Evolutionary conservation across 2,888 invertebrate species (phyloP).

Genomic region (Eilema griseolum): DNA sequence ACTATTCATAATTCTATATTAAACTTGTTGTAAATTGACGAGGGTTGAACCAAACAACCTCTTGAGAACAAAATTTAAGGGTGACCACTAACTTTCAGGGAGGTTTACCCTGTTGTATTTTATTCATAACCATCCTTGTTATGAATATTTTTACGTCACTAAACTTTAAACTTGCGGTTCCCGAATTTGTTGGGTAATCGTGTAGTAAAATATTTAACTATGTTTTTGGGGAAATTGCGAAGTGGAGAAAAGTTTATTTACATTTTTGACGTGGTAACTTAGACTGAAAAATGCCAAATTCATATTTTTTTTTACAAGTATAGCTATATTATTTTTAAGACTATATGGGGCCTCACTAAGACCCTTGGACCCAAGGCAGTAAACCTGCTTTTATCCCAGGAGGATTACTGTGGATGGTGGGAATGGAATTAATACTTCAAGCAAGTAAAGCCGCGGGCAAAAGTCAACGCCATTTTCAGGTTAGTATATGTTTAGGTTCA

Average conservation of each 20-base stretch:
- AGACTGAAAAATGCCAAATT: background rate
- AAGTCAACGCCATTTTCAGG: too few relatives aligned
- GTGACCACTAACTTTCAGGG: slow-evolving; percentile 34
- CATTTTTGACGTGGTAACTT: background rate
- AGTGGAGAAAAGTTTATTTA: background rate
- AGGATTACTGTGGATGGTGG: too few relatives aligned
- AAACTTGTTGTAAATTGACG: slow-evolving; percentile 7
- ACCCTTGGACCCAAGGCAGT: too few relatives aligned
- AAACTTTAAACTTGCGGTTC: slow-evolving; percentile 41
- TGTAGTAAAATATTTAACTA: slow-evolving; percentile 20
- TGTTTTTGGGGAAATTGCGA: slow-evolving; percentile 1
- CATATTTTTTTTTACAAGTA: background rate
- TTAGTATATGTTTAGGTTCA: too few relatives aligned
- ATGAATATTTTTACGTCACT: slow-evolving; percentile 43
- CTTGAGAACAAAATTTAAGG: slow-evolving; percentile 24
- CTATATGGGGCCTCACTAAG: too few relatives aligned
- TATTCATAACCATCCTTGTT: slow-evolving; percentile 40
- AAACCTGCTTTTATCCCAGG: too few relatives aligned
- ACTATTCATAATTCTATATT: background rate
- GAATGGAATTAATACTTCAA: too few relatives aligned
- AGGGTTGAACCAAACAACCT: slow-evolving; percentile 12
- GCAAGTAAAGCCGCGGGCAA: too few relatives aligned
- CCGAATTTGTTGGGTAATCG: slow-evolving; percentile 27
- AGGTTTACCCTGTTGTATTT: slow-evolving; percentile 37
- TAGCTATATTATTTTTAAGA: too few relatives aligned